These are phyloP conservation scores for Perizoma flavofasciatum DNA, from an alignment of 2,888 invertebrate genomes.

Conservation along the genomic window DNA sequence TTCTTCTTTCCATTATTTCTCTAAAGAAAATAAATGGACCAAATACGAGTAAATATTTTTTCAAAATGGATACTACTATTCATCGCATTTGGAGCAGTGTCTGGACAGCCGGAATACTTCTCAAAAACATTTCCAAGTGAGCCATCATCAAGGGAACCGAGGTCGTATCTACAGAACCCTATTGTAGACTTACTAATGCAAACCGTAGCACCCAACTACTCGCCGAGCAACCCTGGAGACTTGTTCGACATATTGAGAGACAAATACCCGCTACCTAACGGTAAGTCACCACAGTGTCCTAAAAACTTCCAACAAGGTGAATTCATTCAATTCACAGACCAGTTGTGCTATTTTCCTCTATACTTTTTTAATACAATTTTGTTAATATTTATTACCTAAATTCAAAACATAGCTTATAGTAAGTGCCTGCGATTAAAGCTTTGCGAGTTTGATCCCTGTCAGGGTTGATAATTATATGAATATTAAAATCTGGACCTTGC, in stretches of 20 bases:
- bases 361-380: too few species aligned
- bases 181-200: conserved; percentile 50
- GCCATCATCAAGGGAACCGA: conserved; percentile 10
- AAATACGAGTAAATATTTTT: conserved; percentile 5
- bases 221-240: conserved; percentile 46
- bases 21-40: too few species aligned
- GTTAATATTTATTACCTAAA: too few species aligned
- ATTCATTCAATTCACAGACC: too few species aligned
- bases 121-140: conserved; percentile 3
- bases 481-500: too few species aligned
- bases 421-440: too few species aligned
- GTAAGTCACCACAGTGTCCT: conserved; percentile 37
- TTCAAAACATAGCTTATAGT: too few species aligned
- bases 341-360: too few species aligned
- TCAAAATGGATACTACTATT: conserved; percentile 19
- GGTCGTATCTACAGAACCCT: conserved; percentile 47
- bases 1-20: too few species aligned
- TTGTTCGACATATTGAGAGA: conserved; percentile 56
- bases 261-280: conserved; percentile 52
- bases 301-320: too few species aligned
- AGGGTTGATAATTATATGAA: too few species aligned
- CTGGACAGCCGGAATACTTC: conserved; percentile 14
- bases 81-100: conserved; percentile 12
- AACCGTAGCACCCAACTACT: conserved; percentile 47
- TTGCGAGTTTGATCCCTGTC: too few species aligned